phyloP scores from a whole-genome alignment of 2,888 invertebrate species.

The Sarcophaga subvicina region DNA sequence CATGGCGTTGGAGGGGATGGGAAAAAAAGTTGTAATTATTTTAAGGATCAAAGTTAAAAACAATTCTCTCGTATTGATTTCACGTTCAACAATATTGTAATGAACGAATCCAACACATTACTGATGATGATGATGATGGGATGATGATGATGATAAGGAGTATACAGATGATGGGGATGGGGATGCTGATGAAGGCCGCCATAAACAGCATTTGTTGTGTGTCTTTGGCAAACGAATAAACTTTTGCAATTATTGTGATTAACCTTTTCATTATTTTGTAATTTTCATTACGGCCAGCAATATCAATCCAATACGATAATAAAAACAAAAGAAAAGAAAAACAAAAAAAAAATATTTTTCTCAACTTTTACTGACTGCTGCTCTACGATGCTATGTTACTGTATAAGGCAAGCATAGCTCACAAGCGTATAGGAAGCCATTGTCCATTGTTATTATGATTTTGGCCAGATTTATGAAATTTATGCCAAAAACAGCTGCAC shows the following conservation, averaged over 20 bases:
- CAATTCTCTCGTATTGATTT: background rate
- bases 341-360: background rate
- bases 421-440: background rate
- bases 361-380: background rate
- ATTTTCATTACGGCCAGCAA: slow-evolving; percentile 25
- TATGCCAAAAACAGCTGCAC: slow-evolving; percentile 23
- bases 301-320: slow-evolving; percentile 7
- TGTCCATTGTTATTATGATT: slow-evolving; percentile 3
- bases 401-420: too few species aligned
- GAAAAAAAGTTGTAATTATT: slow-evolving; percentile 17
- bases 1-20: too few species aligned
- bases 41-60: background rate
- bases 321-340: slow-evolving; percentile 1
- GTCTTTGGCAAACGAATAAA: slow-evolving; percentile 8
- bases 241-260: slow-evolving; percentile 56
- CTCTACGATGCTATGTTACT: background rate
- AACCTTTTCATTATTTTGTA: slow-evolving; percentile 56
- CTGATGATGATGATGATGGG: too few species aligned
- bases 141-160: too few species aligned
- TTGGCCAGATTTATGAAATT: slow-evolving; percentile 32
- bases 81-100: too few species aligned
- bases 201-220: slow-evolving; percentile 28
- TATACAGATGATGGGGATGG: too few species aligned
- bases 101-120: too few species aligned
- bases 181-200: background rate